phyloP scores from a whole-genome alignment of 1,140 invertebrate species.

The Dolichoris vasculosae region DNA sequence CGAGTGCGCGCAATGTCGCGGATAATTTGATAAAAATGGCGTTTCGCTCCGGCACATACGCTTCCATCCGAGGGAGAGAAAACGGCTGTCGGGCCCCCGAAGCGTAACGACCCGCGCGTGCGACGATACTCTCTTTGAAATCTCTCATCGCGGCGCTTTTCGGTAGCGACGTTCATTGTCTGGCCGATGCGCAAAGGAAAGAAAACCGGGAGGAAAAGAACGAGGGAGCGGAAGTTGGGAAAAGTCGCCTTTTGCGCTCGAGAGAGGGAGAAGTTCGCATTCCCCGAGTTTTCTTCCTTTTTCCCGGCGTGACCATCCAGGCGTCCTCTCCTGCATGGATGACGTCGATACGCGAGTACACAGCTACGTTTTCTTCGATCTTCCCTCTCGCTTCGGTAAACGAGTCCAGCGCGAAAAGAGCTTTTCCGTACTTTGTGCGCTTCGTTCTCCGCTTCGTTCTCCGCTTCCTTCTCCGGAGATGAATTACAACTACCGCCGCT shows the following conservation, averaged over 20 bases:
- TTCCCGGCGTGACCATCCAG: constrained; percentile 71
- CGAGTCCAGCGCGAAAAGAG: not conserved
- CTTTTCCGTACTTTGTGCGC: not conserved
- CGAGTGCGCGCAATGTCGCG: constrained; percentile 39
- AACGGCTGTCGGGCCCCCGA: not conserved
- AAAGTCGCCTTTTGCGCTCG: not conserved
- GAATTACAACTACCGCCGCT: not conserved
- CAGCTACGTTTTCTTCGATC: constrained; percentile 56
- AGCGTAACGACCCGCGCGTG: not conserved
- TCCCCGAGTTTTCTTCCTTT: constrained; percentile 68
- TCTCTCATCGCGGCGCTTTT: constrained; percentile 11
- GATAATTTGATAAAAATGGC: constrained; percentile 51
- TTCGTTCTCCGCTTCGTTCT: not conserved
- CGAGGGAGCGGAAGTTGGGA: constrained; percentile 34
- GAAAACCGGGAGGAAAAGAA: constrained; percentile 22
- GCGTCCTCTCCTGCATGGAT: constrained; percentile 72
- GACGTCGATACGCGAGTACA: constrained; percentile 68
- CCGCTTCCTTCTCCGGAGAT: too few relatives aligned
- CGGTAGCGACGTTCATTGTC: constrained; percentile 19
- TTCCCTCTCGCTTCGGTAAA: constrained; percentile 54
- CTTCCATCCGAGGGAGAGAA: too few relatives aligned
- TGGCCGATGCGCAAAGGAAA: not conserved
- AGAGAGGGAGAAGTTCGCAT: constrained; percentile 62
- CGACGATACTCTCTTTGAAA: not conserved
- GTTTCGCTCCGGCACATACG: not conserved